Evolutionary conservation across 2,113 vertebrate genomes (phyloP).

Genomic region (Gracilinanus agilis): DNA sequence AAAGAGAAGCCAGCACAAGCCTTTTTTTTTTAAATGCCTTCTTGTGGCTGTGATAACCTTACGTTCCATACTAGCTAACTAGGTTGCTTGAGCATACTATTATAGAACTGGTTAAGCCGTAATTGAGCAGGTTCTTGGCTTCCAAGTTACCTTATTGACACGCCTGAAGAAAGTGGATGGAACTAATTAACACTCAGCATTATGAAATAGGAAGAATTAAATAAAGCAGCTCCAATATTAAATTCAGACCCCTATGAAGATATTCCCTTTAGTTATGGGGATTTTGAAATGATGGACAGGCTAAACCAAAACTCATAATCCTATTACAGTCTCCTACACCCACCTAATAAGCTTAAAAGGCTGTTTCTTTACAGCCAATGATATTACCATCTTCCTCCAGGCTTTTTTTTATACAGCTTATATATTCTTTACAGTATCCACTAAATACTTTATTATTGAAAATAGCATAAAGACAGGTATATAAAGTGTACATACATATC

Average conservation of each 20-base stretch:
- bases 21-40: constrained; percentile 62
- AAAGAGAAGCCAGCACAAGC: constrained; percentile 57
- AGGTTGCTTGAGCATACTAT: constrained; percentile 63
- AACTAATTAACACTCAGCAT: constrained; percentile 79
- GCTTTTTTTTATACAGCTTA: constrained; percentile 70
- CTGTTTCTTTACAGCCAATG: constrained; percentile 52
- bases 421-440: constrained; percentile 74
- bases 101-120: constrained; percentile 73
- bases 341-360: constrained; percentile 77
- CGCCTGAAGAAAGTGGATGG: constrained; percentile 76
- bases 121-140: constrained; percentile 72
- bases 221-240: constrained; percentile 78
- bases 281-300: constrained; percentile 80
- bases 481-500: constrained; percentile 64
- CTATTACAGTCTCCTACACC: constrained; percentile 76
- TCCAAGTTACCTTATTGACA: constrained; percentile 75
- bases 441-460: constrained; percentile 75
- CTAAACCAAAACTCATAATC: constrained; percentile 79
- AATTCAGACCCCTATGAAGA: constrained; percentile 77
- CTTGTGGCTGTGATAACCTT: constrained; percentile 57
- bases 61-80: constrained; percentile 55
- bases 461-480: constrained; percentile 61
- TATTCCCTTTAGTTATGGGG: constrained; percentile 78
- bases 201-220: constrained; percentile 78
- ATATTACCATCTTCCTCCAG: constrained; percentile 74